Evolutionary conservation across 2,888 invertebrate genomes (phyloP).

Genomic region (Drosophila infuscata): DNA sequence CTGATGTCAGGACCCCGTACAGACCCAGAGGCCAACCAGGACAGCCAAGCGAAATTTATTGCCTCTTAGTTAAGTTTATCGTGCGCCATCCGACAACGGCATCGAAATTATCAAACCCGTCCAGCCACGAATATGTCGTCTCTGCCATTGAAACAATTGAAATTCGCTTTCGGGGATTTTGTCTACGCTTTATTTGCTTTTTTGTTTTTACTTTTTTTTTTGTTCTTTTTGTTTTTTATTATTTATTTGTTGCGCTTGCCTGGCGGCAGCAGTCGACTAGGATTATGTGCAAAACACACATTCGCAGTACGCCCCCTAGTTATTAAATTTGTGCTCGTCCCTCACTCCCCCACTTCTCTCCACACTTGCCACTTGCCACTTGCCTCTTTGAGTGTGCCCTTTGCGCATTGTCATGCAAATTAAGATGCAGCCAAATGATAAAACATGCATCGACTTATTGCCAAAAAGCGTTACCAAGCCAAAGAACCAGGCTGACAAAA

Average conservation of each 20-base stretch:
- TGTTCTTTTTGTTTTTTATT: conserved; percentile 24
- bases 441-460: conserved; percentile 47
- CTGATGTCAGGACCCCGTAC: conserved; percentile 28
- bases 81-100: conserved; percentile 44
- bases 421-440: conserved; percentile 66
- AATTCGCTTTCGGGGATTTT: conserved; percentile 62
- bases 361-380: conserved; percentile 9
- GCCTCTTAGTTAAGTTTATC: conserved; percentile 83
- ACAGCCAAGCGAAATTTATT: conserved; percentile 79
- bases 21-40: conserved; percentile 31
- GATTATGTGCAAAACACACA: conserved; percentile 43
- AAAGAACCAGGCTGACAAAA: conserved; percentile 15
- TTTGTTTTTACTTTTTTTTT: conserved; percentile 24
- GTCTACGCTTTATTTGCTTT: conserved; percentile 21
- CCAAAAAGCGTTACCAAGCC: conserved; percentile 7
- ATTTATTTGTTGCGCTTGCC: conserved; percentile 34
- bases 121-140: conserved; percentile 47
- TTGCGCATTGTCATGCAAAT: conserved; percentile 58
- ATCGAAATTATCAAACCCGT: conserved; percentile 65
- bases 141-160: conserved; percentile 70
- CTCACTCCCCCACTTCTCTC: not conserved
- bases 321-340: conserved; percentile 8
- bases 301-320: conserved; percentile 12
- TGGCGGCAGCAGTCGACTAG: conserved; percentile 32
- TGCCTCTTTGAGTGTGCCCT: conserved; percentile 22